Percentiles rank a stretch among this genome's conserved stretches.
These are phyloP conservation scores for Hycleus phaleratus DNA, from an alignment of 1,140 invertebrate species.

Conservation along the genomic window DNA sequence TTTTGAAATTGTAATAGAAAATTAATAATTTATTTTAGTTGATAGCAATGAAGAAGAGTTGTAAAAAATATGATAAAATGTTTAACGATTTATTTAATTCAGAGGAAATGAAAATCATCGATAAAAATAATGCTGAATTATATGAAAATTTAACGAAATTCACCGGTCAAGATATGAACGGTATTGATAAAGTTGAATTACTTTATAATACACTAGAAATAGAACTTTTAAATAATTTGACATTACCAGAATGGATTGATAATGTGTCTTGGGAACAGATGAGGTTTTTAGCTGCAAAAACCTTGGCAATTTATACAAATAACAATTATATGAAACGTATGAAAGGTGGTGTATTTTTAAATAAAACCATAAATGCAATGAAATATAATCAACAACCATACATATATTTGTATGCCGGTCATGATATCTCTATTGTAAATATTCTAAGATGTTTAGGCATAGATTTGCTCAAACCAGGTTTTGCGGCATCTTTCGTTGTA, in stretches of 20 bases:
- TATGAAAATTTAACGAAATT: conserved; percentile 56
- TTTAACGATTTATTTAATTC: conserved; percentile 48
- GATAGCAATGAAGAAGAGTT: conserved; percentile 55
- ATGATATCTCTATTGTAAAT: conserved; percentile 67
- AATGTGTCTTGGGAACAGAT: conserved; percentile 62
- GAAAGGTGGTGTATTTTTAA: conserved; percentile 56
- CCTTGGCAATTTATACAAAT: conserved; percentile 62
- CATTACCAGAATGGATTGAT: conserved; percentile 63
- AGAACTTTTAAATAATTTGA: conserved; percentile 56
- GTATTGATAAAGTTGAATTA: conserved; percentile 59
- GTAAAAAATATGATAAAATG: conserved; percentile 52
- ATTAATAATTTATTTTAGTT: conserved; percentile 39
- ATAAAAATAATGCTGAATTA: conserved; percentile 51
- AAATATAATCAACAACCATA: conserved; percentile 38
- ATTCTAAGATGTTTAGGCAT: conserved; percentile 60
- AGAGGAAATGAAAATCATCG: conserved; percentile 46
- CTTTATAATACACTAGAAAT: conserved; percentile 67
- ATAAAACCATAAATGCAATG: conserved; percentile 42
- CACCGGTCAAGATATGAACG: conserved; percentile 58
- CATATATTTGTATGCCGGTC: conserved; percentile 59
- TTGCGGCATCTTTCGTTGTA: conserved; percentile 59
- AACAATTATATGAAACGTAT: conserved; percentile 62
- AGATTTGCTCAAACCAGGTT: conserved; percentile 57
- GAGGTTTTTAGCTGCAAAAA: conserved; percentile 55
- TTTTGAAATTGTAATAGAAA: too few species aligned